phyloP scores from a whole-genome alignment of 2,888 invertebrate genomes.

The Creontiades dilutus region DNA sequence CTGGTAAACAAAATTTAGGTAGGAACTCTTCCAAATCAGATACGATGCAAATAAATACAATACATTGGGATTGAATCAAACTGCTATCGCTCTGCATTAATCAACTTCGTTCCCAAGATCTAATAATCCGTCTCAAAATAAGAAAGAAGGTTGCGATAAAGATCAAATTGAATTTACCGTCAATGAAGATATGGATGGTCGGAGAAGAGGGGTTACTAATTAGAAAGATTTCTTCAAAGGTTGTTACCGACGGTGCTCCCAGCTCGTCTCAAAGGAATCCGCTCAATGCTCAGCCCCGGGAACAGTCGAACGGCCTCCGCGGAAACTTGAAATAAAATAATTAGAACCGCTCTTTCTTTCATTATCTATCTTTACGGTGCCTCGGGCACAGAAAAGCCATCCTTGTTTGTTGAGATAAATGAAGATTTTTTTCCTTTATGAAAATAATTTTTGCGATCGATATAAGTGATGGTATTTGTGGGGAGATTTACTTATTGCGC shows the following conservation, averaged over 20 bases:
- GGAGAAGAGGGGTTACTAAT: neutral
- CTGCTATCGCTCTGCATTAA: neutral
- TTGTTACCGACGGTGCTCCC: neutral
- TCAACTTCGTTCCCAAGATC: neutral
- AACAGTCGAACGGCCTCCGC: neutral
- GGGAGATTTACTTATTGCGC: too few relatives aligned
- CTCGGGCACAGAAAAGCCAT: neutral
- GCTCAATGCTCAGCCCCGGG: neutral
- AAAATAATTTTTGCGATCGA: neutral
- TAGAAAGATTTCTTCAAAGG: constrained; percentile 16
- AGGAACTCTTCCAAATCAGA: too few relatives aligned
- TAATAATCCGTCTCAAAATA: neutral
- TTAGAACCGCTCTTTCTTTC: neutral
- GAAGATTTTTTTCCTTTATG: neutral
- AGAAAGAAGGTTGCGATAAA: neutral
- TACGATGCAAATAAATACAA: too few relatives aligned
- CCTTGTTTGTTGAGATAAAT: neutral
- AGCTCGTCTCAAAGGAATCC: neutral
- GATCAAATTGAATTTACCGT: constrained; percentile 19
- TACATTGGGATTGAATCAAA: neutral
- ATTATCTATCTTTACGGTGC: neutral
- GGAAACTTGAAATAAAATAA: constrained; percentile 32
- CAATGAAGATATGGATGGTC: neutral
- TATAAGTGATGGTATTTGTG: too few relatives aligned
- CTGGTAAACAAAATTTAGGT: too few relatives aligned